Conservation (phyloP, 2,797 vertebrate genomes). For the Eidolon dupreanum region DNA sequence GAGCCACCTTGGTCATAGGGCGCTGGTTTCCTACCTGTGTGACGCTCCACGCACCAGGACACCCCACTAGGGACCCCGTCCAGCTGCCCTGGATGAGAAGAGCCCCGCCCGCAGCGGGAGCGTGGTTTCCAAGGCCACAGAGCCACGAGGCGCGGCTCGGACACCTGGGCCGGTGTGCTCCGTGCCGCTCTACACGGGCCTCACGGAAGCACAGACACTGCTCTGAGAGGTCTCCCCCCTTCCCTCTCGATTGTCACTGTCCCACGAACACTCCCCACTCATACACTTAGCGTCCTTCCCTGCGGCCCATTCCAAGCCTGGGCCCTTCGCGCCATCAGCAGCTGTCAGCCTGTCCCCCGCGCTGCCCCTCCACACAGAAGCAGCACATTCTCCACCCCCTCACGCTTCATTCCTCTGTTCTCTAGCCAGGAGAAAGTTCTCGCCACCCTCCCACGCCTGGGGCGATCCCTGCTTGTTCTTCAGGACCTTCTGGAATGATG, state of each 20-base stretch:
- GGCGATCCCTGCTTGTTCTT: rapidly evolving
- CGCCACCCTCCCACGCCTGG: rapidly evolving
- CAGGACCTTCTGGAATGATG: rapidly evolving
- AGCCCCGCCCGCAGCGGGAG: too few species aligned
- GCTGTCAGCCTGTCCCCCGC: not conserved
- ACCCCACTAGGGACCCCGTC: rapidly evolving
- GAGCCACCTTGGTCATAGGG: too few species aligned
- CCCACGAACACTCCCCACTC: rapidly evolving
- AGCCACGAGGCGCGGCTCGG: rapidly evolving
- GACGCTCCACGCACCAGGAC: not conserved
- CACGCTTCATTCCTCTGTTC: rapidly evolving
- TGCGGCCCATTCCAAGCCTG: rapidly evolving
- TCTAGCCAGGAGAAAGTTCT: rapidly evolving
- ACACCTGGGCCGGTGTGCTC: rapidly evolving
- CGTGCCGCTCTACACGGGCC: rapidly evolving
- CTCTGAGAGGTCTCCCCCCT: not conserved
- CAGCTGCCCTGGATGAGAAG: not conserved
- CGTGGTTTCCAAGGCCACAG: not conserved
- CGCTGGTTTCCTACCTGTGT: rapidly evolving
- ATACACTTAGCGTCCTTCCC: rapidly evolving
- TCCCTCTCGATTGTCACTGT: not conserved
- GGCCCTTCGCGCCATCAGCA: not conserved
- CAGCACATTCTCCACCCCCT: too few species aligned
- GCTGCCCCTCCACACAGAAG: rapidly evolving
- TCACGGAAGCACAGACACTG: rapidly evolving